Evolutionary conservation across 2,888 invertebrate genomes (phyloP).

Genomic region (Acanthosepion lycidas): DNA sequence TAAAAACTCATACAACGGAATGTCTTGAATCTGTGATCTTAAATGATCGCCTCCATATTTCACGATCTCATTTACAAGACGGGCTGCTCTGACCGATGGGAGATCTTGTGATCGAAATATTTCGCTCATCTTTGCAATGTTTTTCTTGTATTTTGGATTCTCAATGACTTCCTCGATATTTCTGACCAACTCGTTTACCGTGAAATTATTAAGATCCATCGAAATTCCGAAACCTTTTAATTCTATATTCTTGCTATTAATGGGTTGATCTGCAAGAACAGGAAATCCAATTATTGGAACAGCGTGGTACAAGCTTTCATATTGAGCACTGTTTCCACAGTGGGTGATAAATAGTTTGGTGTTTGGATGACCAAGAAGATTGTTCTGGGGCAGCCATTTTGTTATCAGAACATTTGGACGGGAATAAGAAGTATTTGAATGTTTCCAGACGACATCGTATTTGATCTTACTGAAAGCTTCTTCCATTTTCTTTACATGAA

Average conservation of each 20-base stretch:
- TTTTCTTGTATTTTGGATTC: conserved; percentile 52
- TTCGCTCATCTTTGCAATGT: conserved; percentile 52
- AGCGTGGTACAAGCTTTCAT: conserved; percentile 56
- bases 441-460: conserved; percentile 24
- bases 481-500: conserved; percentile 49
- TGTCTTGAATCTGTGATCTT: too few species aligned
- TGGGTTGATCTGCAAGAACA: conserved; percentile 54
- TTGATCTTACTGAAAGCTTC: conserved; percentile 50
- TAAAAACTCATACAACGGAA: too few species aligned
- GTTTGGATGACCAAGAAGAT: conserved; percentile 41
- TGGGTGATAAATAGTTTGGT: conserved; percentile 57
- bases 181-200: conserved; percentile 49
- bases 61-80: too few species aligned
- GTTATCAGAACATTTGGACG: conserved; percentile 52
- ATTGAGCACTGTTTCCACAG: conserved; percentile 56
- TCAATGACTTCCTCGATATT: conserved; percentile 52
- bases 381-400: conserved; percentile 57
- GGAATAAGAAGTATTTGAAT: conserved; percentile 49
- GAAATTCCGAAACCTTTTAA: conserved; percentile 57
- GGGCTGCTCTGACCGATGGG: too few species aligned
- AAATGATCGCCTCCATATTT: too few species aligned
- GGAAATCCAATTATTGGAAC: conserved; percentile 57
- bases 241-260: conserved; percentile 50
- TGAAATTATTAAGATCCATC: conserved; percentile 51
- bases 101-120: conserved; percentile 49